Evolutionary conservation across 2,888 invertebrate species (phyloP), one percentile per base, ranked within the genome.

Genomic region (Lasioglossum villosulum): DNA sequence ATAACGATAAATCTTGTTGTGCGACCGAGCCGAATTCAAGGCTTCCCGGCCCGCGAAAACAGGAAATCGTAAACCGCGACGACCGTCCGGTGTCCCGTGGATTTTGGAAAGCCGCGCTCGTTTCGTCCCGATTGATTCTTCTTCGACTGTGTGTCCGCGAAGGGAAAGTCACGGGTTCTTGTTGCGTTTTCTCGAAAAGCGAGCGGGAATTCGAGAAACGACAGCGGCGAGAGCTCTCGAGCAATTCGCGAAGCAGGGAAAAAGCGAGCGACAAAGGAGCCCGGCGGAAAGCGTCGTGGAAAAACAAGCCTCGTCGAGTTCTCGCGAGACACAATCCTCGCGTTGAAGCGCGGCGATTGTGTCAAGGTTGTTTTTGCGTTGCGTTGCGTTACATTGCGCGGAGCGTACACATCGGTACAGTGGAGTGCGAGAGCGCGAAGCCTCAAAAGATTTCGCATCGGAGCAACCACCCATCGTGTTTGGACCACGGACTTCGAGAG

Each of bases 341-440:
- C 68, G 75, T 78, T 76, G 77, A 88, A 86, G 86, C 45, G 76
- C 83, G 80, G 75, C 90, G 92, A 92, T 92, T 88, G 92, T 92
- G 92, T 92, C 93, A 92, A 93, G 92, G 93, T 92, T 93, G 90
- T 90, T 91, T 92, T 90, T 88, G 90, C 84, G 89, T 91, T 90
- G 90, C 68, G 10, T 90, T 90, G 91, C 42, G 12, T 39, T 39
- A 12, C 39, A 42, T 42, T 14, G 42, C 42, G 42, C 42, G 14
- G 4, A 4, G 42, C 14, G 42, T 42, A 14, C 42, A 14, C 42
- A 14, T 42, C 12, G 42, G 42, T 12, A 42, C 42, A 4, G 66
- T 23, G 90, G 2, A 30, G 59, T 30, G 59, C 77, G 88, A 42
- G 78, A 79, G 48, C 83, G 66, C 42, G 30, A 48, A 82, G 82